Percentiles rank a stretch among this genome's conserved stretches.
These are phyloP conservation scores for Yponomeuta malinellus DNA, from an alignment of 2,888 invertebrate species.

Conservation along the genomic window DNA sequence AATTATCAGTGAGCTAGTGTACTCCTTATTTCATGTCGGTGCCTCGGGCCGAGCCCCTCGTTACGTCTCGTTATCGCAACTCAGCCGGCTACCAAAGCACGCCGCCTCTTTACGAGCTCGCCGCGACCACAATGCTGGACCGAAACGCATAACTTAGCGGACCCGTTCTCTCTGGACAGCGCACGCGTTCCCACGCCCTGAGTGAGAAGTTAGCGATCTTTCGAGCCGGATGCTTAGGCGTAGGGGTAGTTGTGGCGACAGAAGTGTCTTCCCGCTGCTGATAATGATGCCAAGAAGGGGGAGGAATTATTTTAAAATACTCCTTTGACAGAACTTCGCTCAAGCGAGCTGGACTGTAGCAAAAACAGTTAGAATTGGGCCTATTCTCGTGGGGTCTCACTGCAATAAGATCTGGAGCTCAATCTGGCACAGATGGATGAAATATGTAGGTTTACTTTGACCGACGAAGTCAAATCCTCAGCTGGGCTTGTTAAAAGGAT, in stretches of 20 bases:
- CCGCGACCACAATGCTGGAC: not conserved
- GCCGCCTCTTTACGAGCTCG: not conserved
- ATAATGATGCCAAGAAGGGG: too few species aligned
- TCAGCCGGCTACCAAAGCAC: not conserved
- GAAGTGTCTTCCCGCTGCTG: not conserved
- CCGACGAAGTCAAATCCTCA: too few species aligned
- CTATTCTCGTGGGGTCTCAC: too few species aligned
- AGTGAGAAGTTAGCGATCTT: not conserved
- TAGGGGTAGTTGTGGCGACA: not conserved
- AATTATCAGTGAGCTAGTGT: not conserved
- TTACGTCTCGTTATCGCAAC: not conserved
- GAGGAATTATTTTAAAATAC: too few species aligned
- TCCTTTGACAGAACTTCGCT: too few species aligned
- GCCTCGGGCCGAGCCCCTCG: not conserved
- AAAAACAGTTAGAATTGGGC: too few species aligned
- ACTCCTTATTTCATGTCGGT: not conserved
- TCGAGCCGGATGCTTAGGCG: not conserved
- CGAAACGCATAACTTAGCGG: not conserved
- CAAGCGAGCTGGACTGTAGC: too few species aligned
- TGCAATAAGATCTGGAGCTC: too few species aligned
- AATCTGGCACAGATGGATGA: too few species aligned
- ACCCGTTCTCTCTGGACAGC: not conserved
- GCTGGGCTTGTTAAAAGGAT: too few species aligned
- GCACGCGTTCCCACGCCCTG: not conserved
- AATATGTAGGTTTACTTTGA: too few species aligned